Evolutionary conservation across 2,113 vertebrate genomes (phyloP).

Genomic region (Tauraco erythrolophus): DNA sequence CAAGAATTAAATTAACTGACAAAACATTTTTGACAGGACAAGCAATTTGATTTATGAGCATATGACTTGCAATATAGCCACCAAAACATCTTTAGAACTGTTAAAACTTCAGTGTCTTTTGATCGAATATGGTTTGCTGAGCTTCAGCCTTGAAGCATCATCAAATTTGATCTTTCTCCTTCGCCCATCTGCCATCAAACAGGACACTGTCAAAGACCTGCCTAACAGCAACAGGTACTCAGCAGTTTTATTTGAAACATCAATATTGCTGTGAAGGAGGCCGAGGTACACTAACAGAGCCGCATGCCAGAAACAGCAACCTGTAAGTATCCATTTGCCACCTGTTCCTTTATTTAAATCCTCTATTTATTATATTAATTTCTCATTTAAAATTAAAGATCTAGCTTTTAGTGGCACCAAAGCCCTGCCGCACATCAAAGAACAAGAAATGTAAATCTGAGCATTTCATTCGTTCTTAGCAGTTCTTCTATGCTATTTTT

Average conservation of each 20-base stretch:
- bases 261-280: not conserved
- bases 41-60: not conserved
- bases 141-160: not conserved
- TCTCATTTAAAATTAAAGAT: not conserved
- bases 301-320: not conserved
- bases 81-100: not conserved
- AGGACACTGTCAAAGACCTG: not conserved
- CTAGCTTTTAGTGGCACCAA: not conserved
- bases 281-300: not conserved
- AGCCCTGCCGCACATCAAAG: not conserved
- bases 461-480: not conserved
- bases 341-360: not conserved
- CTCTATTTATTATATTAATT: not conserved
- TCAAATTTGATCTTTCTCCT: not conserved
- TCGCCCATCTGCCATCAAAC: not conserved
- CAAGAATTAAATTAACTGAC: not conserved
- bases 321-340: fast-evolving
- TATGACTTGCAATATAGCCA: not conserved
- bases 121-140: not conserved
- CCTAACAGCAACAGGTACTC: not conserved
- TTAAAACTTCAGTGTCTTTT: not conserved
- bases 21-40: not conserved
- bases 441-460: not conserved
- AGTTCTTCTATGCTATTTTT: not conserved
- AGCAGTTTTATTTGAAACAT: not conserved